Base-by-base conservation (phyloP, 2,113 vertebrate species). In the Anthoscopus minutus region DNA sequence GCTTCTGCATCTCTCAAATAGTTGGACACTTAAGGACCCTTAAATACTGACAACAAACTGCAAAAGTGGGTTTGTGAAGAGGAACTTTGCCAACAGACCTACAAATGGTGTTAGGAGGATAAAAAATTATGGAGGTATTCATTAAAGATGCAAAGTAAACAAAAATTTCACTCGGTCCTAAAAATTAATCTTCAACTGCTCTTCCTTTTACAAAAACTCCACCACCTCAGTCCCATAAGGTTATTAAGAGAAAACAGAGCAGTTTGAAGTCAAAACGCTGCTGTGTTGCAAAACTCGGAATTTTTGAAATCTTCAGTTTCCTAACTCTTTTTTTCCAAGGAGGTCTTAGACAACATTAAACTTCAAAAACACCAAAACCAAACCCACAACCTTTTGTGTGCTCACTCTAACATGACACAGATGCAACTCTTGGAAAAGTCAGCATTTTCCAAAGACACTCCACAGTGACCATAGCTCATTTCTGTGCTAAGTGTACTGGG, bases 401-500 rank as follows among this genome's bases (percentile, higher is more conserved):
- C 66, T 35, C n/a, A 64, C 51, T 27, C 51, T 93, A 91, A 96
- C 82, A 48, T 83, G 89, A 90, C 64, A 90, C 89, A 95, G 89
- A 93, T 82, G 76, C 56, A 88, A 73, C 11, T 87, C 56, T 60
- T 93, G 85, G 82, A 93, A 86, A 89, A 89, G 30, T 73, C 76
- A 73, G 71, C 25, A 13, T 78, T 90, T 92, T 74, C 85, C 64
- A 40, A 80, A 83, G 85, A 83, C 81, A 51, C 71, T 93, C 18
- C 33, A 35, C 35, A 91, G 61, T 28, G 78, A 87, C 56, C 1
- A 1, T 40, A 66, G 64, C 66, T 88, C 38, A 48, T 62, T 94
- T 86, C 76, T 88, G 30, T 80, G 85, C 74, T 73, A 17, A 88
- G 45, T 42, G 28, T 35, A 11, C 54, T 83, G 69, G 61, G 28